These are phyloP conservation scores for Pitta sordida DNA, from an alignment of 2,113 vertebrate genomes.

Conservation along the genomic window DNA sequence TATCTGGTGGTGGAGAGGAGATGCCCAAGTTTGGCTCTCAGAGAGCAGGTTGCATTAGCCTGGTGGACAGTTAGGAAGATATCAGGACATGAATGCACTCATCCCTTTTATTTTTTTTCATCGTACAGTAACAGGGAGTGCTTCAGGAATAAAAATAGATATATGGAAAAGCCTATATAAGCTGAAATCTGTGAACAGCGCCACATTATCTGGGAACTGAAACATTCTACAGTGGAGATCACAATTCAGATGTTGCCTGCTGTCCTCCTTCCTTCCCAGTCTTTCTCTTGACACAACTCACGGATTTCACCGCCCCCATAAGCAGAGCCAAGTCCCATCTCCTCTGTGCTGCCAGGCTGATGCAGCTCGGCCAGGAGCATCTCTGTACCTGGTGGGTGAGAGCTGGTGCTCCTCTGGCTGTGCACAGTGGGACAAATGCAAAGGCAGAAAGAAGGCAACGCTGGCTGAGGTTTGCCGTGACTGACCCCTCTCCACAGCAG, in stretches of 20 bases:
- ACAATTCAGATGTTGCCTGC: neutral
- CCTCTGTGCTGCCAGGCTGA: neutral
- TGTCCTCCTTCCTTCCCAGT: neutral
- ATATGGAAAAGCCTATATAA: slow-evolving; percentile 24
- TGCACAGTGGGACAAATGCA: fast-evolving
- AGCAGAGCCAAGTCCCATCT: neutral
- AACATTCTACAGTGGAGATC: neutral
- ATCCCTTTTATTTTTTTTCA: neutral
- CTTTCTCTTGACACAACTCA: neutral
- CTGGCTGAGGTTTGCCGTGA: neutral
- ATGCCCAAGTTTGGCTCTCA: neutral
- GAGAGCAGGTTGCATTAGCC: neutral
- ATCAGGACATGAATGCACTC: neutral
- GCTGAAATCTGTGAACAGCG: slow-evolving; percentile 44
- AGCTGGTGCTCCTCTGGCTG: neutral
- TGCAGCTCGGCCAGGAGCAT: fast-evolving
- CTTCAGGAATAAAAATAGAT: slow-evolving; percentile 39
- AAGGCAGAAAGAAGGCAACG: neutral
- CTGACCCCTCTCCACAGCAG: neutral
- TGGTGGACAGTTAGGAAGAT: neutral
- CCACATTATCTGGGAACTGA: neutral
- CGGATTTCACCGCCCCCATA: neutral
- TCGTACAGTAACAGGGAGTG: neutral
- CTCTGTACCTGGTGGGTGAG: neutral
- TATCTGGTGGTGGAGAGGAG: neutral